Evolutionary conservation across 2,113 vertebrate genomes (phyloP).

Genomic region (Labrus mixtus): DNA sequence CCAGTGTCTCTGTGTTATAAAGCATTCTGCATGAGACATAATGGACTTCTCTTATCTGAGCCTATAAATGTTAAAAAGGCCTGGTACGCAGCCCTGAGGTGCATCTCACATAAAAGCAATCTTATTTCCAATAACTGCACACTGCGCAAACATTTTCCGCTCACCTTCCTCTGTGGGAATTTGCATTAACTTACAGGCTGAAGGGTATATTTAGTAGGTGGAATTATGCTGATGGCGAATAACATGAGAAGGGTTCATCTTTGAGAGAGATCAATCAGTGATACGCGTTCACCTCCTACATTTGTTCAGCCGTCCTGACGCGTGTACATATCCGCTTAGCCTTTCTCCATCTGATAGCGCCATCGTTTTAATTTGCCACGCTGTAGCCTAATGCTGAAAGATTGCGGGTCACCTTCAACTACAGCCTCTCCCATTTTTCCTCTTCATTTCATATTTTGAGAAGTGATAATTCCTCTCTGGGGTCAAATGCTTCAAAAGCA

Average conservation of each 20-base stretch:
- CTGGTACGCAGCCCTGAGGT: conserved; percentile 33
- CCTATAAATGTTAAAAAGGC: conserved; percentile 51
- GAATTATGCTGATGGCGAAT: conserved; percentile 45
- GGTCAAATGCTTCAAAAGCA: conserved; percentile 1
- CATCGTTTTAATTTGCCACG: conserved; percentile 49
- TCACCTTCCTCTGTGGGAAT: conserved; percentile 27
- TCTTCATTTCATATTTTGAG: conserved; percentile 16
- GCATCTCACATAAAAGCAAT: conserved; percentile 37
- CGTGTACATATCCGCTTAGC: conserved; percentile 60
- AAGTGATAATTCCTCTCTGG: conserved; percentile 33
- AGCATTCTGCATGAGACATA: conserved; percentile 36
- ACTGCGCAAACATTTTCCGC: conserved; percentile 19
- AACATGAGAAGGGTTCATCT: conserved; percentile 37
- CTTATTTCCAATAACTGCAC: conserved; percentile 38
- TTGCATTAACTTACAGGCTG: conserved; percentile 36
- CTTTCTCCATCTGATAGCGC: conserved; percentile 62
- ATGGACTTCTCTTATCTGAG: conserved; percentile 56
- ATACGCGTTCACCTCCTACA: conserved; percentile 34
- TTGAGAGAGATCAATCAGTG: conserved; percentile 45
- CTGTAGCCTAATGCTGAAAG: conserved; percentile 21
- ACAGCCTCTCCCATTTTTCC: conserved; percentile 13
- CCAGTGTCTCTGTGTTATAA: conserved; percentile 27
- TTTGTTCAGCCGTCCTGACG: conserved; percentile 30
- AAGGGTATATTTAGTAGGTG: conserved; percentile 36
- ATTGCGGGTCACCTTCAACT: conserved; percentile 72